Base-by-base conservation (phyloP, 2,113 vertebrate genomes). In the Chaetorhynchus papuensis region DNA sequence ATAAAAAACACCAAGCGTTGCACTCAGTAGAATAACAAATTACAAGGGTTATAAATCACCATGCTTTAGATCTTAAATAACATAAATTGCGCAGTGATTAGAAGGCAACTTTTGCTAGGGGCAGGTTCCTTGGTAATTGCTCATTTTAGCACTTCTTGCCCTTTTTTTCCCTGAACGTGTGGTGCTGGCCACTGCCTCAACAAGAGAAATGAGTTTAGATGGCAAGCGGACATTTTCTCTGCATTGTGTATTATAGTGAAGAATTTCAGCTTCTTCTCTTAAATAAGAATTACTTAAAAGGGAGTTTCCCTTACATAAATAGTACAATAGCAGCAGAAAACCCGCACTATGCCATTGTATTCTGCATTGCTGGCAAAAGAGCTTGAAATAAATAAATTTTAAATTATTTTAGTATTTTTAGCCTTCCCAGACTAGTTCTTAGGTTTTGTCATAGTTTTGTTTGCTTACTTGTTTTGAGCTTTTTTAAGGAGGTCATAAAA, bases 51-150 rank as follows among this genome's bases (percentile, higher is more conserved):
- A 78, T 94, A 97, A 96, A 94, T 95, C 92, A 88, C 76, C 64
- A 30, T 90, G 63, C 82, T 93, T 93, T 83, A 90, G 85, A 93
- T 90, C 85, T 95, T 92, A 96, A 96, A 87, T 93, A 90, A 86
- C 86, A 92, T 93, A 74, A 96, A 95, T 93, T 93, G 47, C 71
- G 24, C 52, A 68, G 75, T 82, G 95, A 94, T 96, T 93, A 85
- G 93, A 90, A 96, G 12, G 68, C 45, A 94, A 47, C 87, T 88
- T 93, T 93, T 90, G 87, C 94, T 96, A 83, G 31, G 27, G 84
- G 84, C 87, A 91, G 41, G 82, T 86, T 94, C 70, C 54, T 65
- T 41, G 31, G 71, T 93, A 95, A 94, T 96, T 89, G 94, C 59
- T 95, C 78, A 56, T 90, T 90, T 94, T 91, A 76, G 42, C 50